phyloP scores from a whole-genome alignment of 35 echinoderm and acorn worm species.

The Strongylocentrotus purpuratus region DNA sequence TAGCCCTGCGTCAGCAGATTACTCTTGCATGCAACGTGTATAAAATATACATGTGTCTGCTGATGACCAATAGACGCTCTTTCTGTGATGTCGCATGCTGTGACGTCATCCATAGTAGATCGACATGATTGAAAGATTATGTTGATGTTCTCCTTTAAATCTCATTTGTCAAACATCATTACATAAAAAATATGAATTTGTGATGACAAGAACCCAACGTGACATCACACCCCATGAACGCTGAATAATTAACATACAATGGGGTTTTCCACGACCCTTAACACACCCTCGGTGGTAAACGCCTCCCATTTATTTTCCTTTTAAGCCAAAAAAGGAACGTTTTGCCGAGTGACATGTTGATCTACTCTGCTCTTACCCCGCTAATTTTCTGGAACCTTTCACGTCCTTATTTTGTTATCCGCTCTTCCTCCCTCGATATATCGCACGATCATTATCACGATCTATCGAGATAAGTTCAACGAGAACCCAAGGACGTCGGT shows the following conservation, averaged over 20 bases:
- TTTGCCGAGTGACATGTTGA: background rate
- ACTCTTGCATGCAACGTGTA: no score
- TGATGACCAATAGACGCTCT: no score
- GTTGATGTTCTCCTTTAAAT: background rate
- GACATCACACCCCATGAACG: background rate
- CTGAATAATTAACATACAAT: background rate
- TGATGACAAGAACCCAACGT: background rate
- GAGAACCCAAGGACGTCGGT: constrained; percentile 30
- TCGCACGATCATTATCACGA: constrained; percentile 31
- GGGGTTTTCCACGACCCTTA: background rate
- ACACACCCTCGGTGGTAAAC: background rate
- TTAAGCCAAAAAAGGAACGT: background rate
- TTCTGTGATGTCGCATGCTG: no score
- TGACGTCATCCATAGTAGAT: background rate
- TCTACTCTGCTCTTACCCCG: background rate
- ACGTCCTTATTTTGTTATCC: constrained; percentile 39
- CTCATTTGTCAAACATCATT: background rate
- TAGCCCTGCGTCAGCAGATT: no score
- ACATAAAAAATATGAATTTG: background rate
- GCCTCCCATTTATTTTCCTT: background rate
- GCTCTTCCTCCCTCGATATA: constrained; percentile 19
- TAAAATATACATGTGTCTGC: no score
- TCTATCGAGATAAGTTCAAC: background rate
- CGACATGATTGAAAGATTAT: background rate
- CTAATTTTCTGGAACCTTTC: constrained; percentile 29